Conservation (phyloP, 2,113 vertebrate species). For the Coptodon bakossiorum region DNA sequence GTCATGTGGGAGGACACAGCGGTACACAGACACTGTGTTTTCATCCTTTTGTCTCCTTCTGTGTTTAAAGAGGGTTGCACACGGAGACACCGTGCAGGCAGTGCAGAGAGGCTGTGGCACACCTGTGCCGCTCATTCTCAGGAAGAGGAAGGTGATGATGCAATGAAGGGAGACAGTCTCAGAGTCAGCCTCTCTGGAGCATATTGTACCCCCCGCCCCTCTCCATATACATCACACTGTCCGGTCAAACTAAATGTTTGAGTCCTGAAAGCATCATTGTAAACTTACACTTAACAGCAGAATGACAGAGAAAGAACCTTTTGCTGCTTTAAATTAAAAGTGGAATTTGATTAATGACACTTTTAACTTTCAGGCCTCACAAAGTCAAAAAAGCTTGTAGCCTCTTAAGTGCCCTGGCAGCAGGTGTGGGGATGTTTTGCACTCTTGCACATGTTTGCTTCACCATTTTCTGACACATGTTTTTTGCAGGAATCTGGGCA, state of each 20-base stretch:
- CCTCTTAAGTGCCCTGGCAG: background rate
- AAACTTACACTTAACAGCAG: background rate
- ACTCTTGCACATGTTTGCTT: background rate
- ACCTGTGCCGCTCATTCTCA: background rate
- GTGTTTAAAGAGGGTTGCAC: background rate
- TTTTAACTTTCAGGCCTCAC: background rate
- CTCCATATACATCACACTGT: background rate
- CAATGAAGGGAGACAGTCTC: background rate
- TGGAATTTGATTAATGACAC: background rate
- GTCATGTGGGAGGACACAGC: background rate
- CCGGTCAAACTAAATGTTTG: background rate
- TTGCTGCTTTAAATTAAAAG: background rate
- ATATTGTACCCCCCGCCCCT: background rate
- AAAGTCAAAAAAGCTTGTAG: background rate
- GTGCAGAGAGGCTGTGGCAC: background rate
- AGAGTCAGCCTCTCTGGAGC: background rate
- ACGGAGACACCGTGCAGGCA: background rate
- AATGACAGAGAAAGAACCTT: background rate
- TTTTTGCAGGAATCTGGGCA: background rate
- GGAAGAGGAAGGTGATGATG: background rate
- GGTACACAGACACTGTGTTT: background rate
- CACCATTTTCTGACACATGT: background rate
- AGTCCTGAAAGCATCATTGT: background rate
- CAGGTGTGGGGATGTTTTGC: background rate
- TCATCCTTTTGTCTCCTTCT: background rate